A percentile compares a stretch with the other conserved stretches of the same genome.
Conservation (phyloP, 1,140 invertebrate genomes). For the Arctopsyche grandis region DNA sequence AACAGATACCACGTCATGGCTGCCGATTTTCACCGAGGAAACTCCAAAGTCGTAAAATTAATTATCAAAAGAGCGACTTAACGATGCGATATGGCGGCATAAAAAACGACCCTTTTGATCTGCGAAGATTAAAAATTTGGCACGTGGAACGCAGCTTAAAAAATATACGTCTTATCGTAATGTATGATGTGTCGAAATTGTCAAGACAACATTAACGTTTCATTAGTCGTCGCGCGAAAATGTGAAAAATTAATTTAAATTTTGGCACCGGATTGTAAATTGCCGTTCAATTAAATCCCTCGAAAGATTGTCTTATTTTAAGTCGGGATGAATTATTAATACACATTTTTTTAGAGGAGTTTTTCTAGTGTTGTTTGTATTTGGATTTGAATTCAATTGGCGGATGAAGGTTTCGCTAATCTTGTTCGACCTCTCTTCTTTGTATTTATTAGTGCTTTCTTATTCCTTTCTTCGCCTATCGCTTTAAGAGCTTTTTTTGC, state of each 20-base stretch:
- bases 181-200: no score
- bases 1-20: not conserved
- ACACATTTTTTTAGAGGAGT: no score
- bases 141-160: no score
- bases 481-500: not conserved
- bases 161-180: no score
- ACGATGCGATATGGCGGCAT: not conserved
- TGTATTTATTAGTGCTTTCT: conserved; percentile 20
- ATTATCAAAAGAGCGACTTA: conserved; percentile 16
- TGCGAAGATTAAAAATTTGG: not conserved
- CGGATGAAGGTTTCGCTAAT: conserved; percentile 7
- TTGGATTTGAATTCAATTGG: not conserved
- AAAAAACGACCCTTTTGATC: not conserved
- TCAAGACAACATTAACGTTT: no score
- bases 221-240: no score
- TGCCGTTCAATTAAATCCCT: no score
- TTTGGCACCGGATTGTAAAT: no score
- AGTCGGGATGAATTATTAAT: no score
- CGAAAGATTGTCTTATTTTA: no score
- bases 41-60: conserved; percentile 12
- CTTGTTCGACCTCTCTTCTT: conserved; percentile 1
- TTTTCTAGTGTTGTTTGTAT: no score
- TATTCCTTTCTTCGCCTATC: conserved; percentile 12
- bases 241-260: no score
- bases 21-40: not conserved